Percentiles rank a stretch among this genome's conserved stretches.
Conservation (phyloP, 2,888 invertebrate species). For the Camponotus fellah region DNA sequence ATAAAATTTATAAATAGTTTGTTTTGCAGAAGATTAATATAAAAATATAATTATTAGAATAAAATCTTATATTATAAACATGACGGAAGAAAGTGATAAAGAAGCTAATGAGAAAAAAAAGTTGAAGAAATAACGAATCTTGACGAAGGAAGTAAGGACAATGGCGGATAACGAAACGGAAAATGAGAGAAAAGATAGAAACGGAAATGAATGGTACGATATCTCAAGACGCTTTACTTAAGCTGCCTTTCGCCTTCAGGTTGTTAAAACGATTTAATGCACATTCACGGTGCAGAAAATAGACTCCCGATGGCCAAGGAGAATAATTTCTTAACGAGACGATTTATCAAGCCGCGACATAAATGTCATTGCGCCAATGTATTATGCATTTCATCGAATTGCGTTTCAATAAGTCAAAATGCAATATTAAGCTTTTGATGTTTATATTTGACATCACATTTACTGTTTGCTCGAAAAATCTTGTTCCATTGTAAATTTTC, state of each 20-base stretch:
- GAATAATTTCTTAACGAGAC: constrained; percentile 51
- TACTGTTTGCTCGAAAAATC: neutral
- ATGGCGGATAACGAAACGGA: constrained; percentile 48
- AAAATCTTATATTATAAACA: neutral
- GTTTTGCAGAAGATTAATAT: neutral
- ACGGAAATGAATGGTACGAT: constrained; percentile 14
- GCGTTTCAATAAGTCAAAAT: constrained; percentile 29
- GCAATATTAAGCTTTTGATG: neutral
- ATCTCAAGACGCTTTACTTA: constrained; percentile 49
- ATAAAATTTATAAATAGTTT: neutral
- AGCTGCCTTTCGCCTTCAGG: constrained; percentile 37
- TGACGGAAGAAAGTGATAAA: neutral
- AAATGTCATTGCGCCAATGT: constrained; percentile 27
- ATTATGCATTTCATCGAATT: constrained; percentile 40
- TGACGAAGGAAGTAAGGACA: constrained; percentile 19
- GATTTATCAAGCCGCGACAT: constrained; percentile 48
- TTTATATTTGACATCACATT: constrained; percentile 12
- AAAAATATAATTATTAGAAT: neutral
- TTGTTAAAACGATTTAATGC: constrained; percentile 49
- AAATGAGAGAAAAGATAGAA: constrained; percentile 25
- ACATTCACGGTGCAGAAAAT: constrained; percentile 49
- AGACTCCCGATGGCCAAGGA: constrained; percentile 37
- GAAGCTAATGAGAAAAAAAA: neutral
- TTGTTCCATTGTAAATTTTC: constrained; percentile 15
- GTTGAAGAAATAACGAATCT: neutral